phyloP scores from a whole-genome alignment of 2,797 vertebrate species.

The Phoxinus dragarum region DNA sequence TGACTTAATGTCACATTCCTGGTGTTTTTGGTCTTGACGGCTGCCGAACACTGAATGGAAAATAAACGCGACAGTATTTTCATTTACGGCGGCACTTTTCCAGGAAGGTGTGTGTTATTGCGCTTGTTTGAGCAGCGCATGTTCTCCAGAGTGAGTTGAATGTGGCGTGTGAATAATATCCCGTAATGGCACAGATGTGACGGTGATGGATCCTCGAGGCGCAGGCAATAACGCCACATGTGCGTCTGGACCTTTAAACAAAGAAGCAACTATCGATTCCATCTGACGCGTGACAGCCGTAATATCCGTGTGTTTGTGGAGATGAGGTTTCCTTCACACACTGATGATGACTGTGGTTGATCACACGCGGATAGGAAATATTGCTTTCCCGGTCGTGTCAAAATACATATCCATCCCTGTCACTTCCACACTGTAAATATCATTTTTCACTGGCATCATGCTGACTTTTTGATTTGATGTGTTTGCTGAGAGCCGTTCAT shows the following conservation, averaged over 20 bases:
- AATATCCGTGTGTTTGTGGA: constrained; percentile 66
- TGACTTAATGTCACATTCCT: no score
- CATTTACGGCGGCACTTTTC: no score
- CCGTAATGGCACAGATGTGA: constrained; percentile 11
- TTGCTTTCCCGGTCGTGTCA: constrained; percentile 64
- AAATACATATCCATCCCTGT: constrained; percentile 57
- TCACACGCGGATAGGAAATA: constrained; percentile 57
- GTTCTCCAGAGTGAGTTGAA: not conserved
- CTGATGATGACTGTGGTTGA: constrained; percentile 13
- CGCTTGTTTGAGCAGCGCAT: not conserved
- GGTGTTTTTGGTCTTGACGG: no score
- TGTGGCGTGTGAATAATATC: not conserved
- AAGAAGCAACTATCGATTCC: constrained; percentile 75
- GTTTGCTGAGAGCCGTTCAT: not conserved
- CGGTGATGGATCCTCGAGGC: constrained; percentile 24
- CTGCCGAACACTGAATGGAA: not conserved
- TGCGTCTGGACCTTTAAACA: constrained; percentile 65
- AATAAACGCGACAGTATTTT: no score
- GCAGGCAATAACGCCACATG: not conserved
- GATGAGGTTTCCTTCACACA: constrained; percentile 37
- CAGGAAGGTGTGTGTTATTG: not conserved
- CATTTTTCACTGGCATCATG: not conserved
- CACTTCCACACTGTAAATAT: constrained; percentile 33
- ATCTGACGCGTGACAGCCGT: constrained; percentile 68
- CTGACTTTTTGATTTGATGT: constrained; percentile 24